These are phyloP conservation scores for Drosophila neocordata DNA, from an alignment of 1,140 invertebrate species.

Conservation along the genomic window DNA sequence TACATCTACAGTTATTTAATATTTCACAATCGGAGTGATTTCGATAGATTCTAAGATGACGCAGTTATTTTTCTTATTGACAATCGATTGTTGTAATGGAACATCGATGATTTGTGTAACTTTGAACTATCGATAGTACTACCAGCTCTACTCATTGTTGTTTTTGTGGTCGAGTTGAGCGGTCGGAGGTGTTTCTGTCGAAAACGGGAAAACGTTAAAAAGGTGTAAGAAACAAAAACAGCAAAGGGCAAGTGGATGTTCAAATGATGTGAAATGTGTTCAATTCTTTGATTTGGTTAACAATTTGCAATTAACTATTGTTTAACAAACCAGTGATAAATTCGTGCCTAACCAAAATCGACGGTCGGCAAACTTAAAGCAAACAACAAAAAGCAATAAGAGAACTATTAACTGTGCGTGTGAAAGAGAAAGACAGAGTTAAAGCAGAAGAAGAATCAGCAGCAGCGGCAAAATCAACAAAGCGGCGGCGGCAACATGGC, in stretches of 20 bases:
- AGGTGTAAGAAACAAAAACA: neutral
- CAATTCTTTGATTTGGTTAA: conserved; percentile 41
- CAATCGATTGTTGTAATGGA: too few species aligned
- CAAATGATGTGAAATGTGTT: conserved; percentile 69
- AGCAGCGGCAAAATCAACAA: conserved; percentile 41
- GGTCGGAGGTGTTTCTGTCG: neutral
- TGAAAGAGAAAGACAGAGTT: conserved; percentile 1
- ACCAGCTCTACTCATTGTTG: neutral
- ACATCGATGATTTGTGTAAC: too few species aligned
- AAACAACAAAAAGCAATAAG: conserved; percentile 22
- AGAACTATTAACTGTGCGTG: neutral
- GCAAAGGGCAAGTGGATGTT: conserved; percentile 5
- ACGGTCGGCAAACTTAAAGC: conserved; percentile 17
- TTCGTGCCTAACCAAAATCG: conserved; percentile 42
- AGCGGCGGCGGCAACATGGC: conserved; percentile 62
- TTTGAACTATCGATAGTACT: too few species aligned
- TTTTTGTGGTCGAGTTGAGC: neutral
- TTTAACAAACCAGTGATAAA: conserved; percentile 51
- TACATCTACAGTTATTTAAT: too few species aligned
- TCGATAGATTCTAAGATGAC: too few species aligned
- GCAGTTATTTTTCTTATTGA: too few species aligned
- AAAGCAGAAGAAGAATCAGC: conserved; percentile 12
- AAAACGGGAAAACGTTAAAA: neutral
- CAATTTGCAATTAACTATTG: conserved; percentile 39
- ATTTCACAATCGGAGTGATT: too few species aligned